These are phyloP conservation scores for Petrolisthes cinctipes DNA, from an alignment of 2,888 invertebrate species.

Conservation along the genomic window DNA sequence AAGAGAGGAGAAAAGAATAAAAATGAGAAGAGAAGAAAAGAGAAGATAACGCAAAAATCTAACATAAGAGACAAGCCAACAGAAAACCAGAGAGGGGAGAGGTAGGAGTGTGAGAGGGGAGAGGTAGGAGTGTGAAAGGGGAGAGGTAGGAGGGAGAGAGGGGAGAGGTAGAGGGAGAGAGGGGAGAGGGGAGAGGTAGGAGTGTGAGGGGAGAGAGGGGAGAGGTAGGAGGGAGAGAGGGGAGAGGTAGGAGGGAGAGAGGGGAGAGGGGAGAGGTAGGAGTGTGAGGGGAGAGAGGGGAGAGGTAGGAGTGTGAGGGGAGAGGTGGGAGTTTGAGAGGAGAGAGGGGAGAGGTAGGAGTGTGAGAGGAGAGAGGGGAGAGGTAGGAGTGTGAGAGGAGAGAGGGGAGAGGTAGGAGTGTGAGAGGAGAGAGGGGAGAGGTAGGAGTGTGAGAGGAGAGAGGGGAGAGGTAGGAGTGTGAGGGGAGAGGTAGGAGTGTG, in stretches of 20 bases:
- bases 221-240: neutral
- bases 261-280: neutral
- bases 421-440: neutral
- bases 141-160: too few relatives aligned
- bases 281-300: neutral
- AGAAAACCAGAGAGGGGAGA: neutral
- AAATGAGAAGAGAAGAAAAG: neutral
- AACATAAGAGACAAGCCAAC: neutral
- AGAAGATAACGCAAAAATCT: neutral
- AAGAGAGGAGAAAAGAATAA: neutral
- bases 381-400: neutral
- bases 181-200: neutral
- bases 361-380: neutral
- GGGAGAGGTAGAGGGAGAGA: neutral
- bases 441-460: neutral
- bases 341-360: neutral
- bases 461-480: neutral
- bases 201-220: neutral
- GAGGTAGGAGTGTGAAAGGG: too few relatives aligned
- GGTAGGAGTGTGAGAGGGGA: neutral
- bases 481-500: neutral
- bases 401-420: too few relatives aligned
- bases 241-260: neutral
- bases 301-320: too few relatives aligned
- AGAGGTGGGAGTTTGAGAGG: neutral